Conservation (phyloP, 92 coral and sea anemone species). For the Parazoanthus atlanticus region DNA sequence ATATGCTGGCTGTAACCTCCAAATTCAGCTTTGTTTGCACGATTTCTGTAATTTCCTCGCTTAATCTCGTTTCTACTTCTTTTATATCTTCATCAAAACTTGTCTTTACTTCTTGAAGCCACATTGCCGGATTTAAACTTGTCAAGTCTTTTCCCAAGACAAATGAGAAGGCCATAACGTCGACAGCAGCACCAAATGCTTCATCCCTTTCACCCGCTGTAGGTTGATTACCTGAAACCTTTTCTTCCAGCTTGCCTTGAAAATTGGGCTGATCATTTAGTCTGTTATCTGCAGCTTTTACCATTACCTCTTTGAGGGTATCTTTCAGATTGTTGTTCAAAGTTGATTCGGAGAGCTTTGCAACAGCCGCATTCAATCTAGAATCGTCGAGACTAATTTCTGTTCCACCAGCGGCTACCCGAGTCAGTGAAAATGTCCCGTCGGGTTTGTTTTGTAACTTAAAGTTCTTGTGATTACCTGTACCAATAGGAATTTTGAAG, state of each 20-base stretch:
- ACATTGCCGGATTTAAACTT: conserved; percentile 3
- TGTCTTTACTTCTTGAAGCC: conserved; percentile 31
- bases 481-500: conserved; percentile 42
- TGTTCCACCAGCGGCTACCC: conserved; percentile 2
- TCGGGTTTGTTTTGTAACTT: conserved; percentile 34
- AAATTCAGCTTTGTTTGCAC: conserved; percentile 15
- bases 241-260: background rate
- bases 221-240: background rate
- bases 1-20: conserved; percentile 51
- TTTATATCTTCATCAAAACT: conserved; percentile 17
- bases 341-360: background rate
- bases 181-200: conserved; percentile 42
- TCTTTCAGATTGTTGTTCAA: background rate
- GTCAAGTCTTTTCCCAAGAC: conserved; percentile 7
- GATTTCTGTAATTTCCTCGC: background rate
- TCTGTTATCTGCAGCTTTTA: conserved; percentile 4
- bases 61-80: background rate
- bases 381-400: conserved; percentile 9
- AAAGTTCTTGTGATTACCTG: conserved; percentile 13
- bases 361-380: background rate
- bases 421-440: conserved; percentile 23
- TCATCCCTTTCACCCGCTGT: conserved; percentile 1
- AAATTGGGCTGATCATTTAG: conserved; percentile 34
- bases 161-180: conserved; percentile 42
- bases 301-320: background rate